Conservation (phyloP, 2,113 vertebrate species). For the Pelodiscus sinensis region DNA sequence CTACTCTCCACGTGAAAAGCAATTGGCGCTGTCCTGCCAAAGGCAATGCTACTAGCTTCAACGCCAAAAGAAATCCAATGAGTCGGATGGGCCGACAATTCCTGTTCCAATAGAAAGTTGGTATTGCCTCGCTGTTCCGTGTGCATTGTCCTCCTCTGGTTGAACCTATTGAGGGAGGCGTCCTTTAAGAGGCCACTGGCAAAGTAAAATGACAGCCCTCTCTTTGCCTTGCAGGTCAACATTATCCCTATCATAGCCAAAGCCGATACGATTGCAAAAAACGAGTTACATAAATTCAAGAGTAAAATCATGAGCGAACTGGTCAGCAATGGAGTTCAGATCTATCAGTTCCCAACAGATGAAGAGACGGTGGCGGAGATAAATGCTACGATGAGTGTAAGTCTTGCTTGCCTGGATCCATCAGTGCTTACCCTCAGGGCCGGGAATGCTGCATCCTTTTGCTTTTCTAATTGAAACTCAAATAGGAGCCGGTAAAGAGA, state of each 20-base stretch:
- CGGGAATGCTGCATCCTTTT: rapidly evolving
- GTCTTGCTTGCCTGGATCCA: neutral
- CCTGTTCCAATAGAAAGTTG: neutral
- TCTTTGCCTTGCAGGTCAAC: slow-evolving; percentile 81
- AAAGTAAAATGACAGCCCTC: neutral
- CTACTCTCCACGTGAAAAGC: neutral
- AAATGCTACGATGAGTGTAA: slow-evolving; percentile 86
- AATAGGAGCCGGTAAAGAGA: neutral
- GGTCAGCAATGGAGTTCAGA: slow-evolving; percentile 87
- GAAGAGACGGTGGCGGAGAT: slow-evolving; percentile 88
- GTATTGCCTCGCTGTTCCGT: neutral
- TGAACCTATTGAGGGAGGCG: neutral
- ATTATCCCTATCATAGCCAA: slow-evolving; percentile 88
- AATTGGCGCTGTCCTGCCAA: neutral
- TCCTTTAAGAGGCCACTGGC: rapidly evolving
- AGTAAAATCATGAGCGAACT: slow-evolving; percentile 89
- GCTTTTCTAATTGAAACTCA: neutral
- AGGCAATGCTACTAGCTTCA: neutral
- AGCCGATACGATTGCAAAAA: slow-evolving; percentile 87
- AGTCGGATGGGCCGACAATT: neutral
- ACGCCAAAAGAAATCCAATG: neutral
- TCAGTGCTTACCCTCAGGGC: neutral
- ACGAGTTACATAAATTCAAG: slow-evolving; percentile 88
- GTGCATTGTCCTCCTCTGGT: neutral
- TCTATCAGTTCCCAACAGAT: slow-evolving; percentile 86